These are phyloP conservation scores for Muricea muricata DNA, from an alignment of 92 coral and sea anemone species.

Conservation along the genomic window DNA sequence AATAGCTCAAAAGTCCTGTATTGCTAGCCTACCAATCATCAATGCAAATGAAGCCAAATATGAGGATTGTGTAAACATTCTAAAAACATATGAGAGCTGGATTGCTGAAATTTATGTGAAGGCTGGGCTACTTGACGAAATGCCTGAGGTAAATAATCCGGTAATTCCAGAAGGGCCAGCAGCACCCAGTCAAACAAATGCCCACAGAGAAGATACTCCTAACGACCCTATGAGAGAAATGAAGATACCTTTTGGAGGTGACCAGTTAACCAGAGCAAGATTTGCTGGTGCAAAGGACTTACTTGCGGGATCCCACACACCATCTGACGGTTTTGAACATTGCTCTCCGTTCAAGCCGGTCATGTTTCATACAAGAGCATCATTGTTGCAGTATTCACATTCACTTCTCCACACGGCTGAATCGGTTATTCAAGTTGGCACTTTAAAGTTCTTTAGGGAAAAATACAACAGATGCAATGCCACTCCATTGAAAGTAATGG, in stretches of 20 bases:
- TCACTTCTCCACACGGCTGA: slow-evolving; percentile 70
- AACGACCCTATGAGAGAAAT: slow-evolving; percentile 65
- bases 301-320: slow-evolving; percentile 62
- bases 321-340: slow-evolving; percentile 66
- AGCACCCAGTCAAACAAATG: slow-evolving; percentile 70
- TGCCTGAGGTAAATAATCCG: slow-evolving; percentile 63
- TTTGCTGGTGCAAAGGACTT: slow-evolving; percentile 71
- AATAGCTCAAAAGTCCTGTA: slow-evolving; percentile 67
- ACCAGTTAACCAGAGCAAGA: slow-evolving; percentile 65
- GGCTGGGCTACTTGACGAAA: slow-evolving; percentile 66
- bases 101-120: slow-evolving; percentile 68
- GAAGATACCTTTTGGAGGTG: slow-evolving; percentile 69
- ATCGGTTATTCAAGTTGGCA: slow-evolving; percentile 65
- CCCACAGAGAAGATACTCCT: slow-evolving; percentile 45
- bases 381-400: slow-evolving; percentile 60
- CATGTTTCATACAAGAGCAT: slow-evolving; percentile 75
- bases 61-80: slow-evolving; percentile 66
- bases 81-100: slow-evolving; percentile 71
- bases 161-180: slow-evolving; percentile 68
- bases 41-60: slow-evolving; percentile 71
- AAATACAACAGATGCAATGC: slow-evolving; percentile 68
- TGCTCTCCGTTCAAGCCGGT: slow-evolving; percentile 75
- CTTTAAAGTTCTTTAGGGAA: slow-evolving; percentile 75
- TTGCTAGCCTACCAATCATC: slow-evolving; percentile 66
- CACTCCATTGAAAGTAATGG: slow-evolving; percentile 75